Percentiles rank a stretch among this genome's conserved stretches.
Conservation (phyloP, 2,888 invertebrate genomes). For the Syrista parreyssii region DNA sequence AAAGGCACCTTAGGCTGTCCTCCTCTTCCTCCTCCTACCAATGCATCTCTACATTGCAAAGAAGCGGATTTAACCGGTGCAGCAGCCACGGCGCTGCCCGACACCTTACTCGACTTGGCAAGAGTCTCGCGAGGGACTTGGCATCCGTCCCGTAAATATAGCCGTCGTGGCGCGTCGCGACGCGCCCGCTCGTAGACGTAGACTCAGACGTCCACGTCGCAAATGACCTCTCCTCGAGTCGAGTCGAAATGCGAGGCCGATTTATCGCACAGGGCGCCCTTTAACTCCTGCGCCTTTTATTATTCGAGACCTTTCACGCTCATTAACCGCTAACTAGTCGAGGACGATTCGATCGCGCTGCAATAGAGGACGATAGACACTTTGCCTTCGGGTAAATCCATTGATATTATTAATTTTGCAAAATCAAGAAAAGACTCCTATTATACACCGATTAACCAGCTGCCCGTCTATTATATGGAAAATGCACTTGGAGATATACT, state of each 20-base stretch:
- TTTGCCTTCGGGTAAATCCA: background rate
- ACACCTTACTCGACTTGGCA: constrained; percentile 62
- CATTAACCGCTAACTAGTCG: background rate
- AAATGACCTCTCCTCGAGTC: background rate
- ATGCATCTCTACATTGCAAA: constrained; percentile 12
- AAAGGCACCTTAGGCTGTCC: background rate
- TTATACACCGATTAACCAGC: background rate
- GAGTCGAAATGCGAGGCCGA: background rate
- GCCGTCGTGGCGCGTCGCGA: constrained; percentile 29
- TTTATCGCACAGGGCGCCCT: background rate
- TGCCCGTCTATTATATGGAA: background rate
- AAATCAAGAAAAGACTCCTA: background rate
- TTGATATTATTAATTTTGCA: background rate
- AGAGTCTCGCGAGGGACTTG: constrained; percentile 33
- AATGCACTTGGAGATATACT: background rate
- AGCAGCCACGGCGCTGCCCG: constrained; percentile 32
- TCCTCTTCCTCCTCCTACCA: background rate
- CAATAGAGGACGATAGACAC: background rate
- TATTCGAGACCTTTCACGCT: background rate
- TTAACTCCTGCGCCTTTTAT: background rate
- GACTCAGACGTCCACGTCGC: background rate
- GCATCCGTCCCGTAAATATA: constrained; percentile 49
- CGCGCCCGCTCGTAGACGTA: background rate
- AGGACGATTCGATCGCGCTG: background rate
- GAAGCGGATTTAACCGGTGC: constrained; percentile 56